Percentiles rank a stretch among this genome's conserved stretches.
Evolutionary conservation across 1,140 invertebrate species (phyloP).

Genomic region (Centruroides sculpturatus): DNA sequence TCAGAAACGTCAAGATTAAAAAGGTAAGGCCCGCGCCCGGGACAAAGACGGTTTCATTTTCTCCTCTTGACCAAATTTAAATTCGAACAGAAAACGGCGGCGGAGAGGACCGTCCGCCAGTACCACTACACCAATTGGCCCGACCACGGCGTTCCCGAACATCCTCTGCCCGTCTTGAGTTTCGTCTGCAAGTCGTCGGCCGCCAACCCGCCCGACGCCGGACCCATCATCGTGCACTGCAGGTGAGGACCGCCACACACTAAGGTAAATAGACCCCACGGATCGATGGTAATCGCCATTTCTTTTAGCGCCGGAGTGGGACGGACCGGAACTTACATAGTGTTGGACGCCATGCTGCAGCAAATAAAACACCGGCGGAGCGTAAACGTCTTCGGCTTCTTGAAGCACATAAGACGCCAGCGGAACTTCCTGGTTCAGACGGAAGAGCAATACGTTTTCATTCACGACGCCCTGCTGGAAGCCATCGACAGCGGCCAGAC

Average conservation of each 20-base stretch:
- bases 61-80: too few relatives aligned
- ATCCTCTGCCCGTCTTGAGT: constrained; percentile 83
- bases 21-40: constrained; percentile 23
- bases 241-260: constrained; percentile 41
- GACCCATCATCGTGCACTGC: constrained; percentile 95
- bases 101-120: constrained; percentile 76
- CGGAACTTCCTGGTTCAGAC: constrained; percentile 43
- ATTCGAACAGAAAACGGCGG: constrained; percentile 41
- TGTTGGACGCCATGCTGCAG: constrained; percentile 88
- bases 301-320: constrained; percentile 83
- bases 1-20: constrained; percentile 58
- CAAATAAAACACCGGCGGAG: constrained; percentile 74
- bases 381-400: constrained; percentile 80
- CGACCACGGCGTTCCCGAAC: constrained; percentile 86
- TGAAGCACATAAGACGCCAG: constrained; percentile 70
- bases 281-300: neutral
- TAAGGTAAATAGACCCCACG: too few relatives aligned
- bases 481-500: constrained; percentile 83
- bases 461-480: constrained; percentile 85
- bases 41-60: too few relatives aligned
- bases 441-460: constrained; percentile 87
- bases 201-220: constrained; percentile 66
- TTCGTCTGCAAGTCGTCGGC: constrained; percentile 82
- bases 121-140: constrained; percentile 99
- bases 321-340: constrained; percentile 82